These are phyloP conservation scores for Rutilus rutilus DNA, from an alignment of 2,113 vertebrate genomes.

Conservation along the genomic window DNA sequence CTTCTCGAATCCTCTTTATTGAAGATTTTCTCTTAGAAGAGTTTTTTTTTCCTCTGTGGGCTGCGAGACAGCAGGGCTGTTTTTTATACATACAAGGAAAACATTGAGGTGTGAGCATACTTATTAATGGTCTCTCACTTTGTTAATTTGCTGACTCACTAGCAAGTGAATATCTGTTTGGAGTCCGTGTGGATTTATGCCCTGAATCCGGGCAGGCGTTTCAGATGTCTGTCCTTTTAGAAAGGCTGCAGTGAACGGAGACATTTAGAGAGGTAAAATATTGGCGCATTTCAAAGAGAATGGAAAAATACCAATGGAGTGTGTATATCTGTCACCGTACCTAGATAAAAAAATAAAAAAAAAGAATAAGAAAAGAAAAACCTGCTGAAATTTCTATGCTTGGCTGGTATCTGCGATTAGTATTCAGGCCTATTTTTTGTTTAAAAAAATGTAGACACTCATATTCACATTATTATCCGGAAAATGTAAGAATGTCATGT, in stretches of 20 bases:
- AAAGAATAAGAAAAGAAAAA: too few relatives aligned
- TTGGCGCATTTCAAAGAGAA: not conserved
- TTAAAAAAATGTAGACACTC: not conserved
- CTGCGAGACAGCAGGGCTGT: not conserved
- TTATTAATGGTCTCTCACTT: slow-evolving; percentile 25
- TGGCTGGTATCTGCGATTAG: not conserved
- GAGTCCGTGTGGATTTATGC: slow-evolving; percentile 1
- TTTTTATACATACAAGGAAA: not conserved
- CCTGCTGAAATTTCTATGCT: not conserved
- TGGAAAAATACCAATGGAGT: slow-evolving; percentile 1
- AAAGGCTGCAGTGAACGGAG: not conserved
- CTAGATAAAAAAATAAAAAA: not conserved
- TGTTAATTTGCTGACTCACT: slow-evolving; percentile 30
- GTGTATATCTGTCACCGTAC: slow-evolving; percentile 10
- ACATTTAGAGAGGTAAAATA: slow-evolving; percentile 23
- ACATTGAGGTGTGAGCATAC: not conserved
- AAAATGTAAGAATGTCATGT: too few relatives aligned
- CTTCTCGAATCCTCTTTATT: not conserved
- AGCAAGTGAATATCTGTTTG: slow-evolving; percentile 1
- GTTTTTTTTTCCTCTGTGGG: not conserved
- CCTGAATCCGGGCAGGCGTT: not conserved
- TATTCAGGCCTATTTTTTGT: not conserved
- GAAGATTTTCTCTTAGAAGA: not conserved
- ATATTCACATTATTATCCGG: not conserved
- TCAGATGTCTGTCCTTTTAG: not conserved